Base-by-base conservation (phyloP, 2,113 vertebrate genomes). In the Myrmophylax atrothorax region DNA sequence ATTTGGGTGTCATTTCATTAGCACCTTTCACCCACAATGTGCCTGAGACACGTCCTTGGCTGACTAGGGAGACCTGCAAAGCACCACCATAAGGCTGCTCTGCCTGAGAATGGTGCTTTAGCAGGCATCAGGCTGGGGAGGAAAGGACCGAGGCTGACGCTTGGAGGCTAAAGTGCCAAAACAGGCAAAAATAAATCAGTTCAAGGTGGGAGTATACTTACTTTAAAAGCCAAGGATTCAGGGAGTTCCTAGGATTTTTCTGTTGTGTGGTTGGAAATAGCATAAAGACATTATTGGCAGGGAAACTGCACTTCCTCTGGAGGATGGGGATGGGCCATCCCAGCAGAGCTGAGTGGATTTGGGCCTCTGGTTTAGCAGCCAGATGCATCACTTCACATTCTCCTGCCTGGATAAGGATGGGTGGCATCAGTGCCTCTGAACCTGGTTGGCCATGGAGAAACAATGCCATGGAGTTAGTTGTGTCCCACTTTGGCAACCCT, bases 181-280 rank as follows among this genome's bases (percentile, higher is more conserved):
- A 78, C 31, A 79, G 69, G 83, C 76, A 50, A 78, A 90, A 94
- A 87, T 89, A 84, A 93, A 82, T 94, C 72, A 46, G 20, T 87
- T 86, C 4, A 15, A 60, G 87, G 68, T 68, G 86, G 72, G 38
- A 47, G 80, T 35, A 84, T 63, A 31, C 40, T 77, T 58, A 72
- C 35, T 94, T 59, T 59, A 47, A 92, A 92, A 94, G 90, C 66
- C 73, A 85, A 94, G n/a, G 83, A 84, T 90, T 87, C 76, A 78
- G 68, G 68, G 88, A 92, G 77, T 87, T 96, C 69, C 87, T 91
- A 46, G 46, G 73, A 86, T 87, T 75, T 85, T 60, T 85, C 70
- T 89, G 60, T 70, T 86, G 70, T 26, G 28, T 2, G 12, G 80
- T 84, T 95, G 69, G 77, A 96, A 95, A 89, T 42, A 78, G 69